Conservation (phyloP, 2,888 invertebrate species). For the Nomada hirtipes region DNA sequence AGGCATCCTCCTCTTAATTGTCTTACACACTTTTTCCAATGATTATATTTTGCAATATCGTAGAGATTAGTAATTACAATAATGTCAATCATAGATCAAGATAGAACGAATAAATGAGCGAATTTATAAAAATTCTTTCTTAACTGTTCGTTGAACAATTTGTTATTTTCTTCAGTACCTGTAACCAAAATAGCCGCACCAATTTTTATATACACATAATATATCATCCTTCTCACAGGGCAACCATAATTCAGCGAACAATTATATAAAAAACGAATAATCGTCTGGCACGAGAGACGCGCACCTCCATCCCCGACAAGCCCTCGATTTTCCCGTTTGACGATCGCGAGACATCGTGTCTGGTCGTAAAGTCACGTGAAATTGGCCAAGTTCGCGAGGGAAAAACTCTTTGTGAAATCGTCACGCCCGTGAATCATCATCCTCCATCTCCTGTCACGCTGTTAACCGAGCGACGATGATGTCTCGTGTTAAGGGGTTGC, state of each 20-base stretch:
- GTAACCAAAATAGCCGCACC: too few species aligned
- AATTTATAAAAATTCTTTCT: too few species aligned
- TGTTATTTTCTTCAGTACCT: too few species aligned
- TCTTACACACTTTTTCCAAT: too few species aligned
- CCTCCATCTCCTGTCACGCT: slow-evolving; percentile 72
- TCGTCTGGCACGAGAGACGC: slow-evolving; percentile 22
- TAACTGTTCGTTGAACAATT: too few species aligned
- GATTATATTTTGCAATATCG: too few species aligned
- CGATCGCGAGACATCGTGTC: slow-evolving; percentile 30
- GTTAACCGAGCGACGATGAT: slow-evolving; percentile 75
- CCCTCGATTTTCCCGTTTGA: slow-evolving; percentile 30
- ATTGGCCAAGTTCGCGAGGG: slow-evolving; percentile 60
- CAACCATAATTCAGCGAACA: slow-evolving; percentile 15
- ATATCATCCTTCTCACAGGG: neutral
- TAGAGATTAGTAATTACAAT: too few species aligned
- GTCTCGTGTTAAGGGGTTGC: slow-evolving; percentile 69
- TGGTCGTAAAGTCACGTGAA: slow-evolving; percentile 60
- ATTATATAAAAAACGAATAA: slow-evolving; percentile 29
- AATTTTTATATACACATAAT: too few species aligned
- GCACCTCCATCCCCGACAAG: slow-evolving; percentile 21
- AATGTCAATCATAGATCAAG: too few species aligned
- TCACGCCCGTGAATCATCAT: slow-evolving; percentile 74
- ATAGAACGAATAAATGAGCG: too few species aligned
- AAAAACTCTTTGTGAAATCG: slow-evolving; percentile 68
- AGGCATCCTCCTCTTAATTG: too few species aligned